phyloP scores from a whole-genome alignment of 2,113 vertebrate genomes.

The Sapajus apella region DNA sequence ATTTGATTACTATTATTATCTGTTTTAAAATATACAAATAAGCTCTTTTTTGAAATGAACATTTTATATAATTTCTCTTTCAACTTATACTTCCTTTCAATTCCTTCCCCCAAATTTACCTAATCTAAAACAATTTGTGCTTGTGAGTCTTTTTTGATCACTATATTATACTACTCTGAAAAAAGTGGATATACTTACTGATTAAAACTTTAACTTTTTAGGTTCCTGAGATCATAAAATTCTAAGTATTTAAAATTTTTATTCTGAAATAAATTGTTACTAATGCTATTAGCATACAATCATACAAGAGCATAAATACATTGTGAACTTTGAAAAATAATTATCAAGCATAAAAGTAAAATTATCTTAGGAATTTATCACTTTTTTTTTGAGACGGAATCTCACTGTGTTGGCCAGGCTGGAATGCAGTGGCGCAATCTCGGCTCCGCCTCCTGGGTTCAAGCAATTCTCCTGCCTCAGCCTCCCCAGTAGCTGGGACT shows the following conservation, averaged over 20 bases:
- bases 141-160: neutral
- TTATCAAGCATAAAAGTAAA: neutral
- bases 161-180: neutral
- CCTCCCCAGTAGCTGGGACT: too few species aligned
- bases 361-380: slow-evolving; percentile 29
- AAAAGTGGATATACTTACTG: neutral
- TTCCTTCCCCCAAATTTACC: neutral
- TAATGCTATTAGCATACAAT: neutral
- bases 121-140: neutral
- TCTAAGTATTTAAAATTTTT: neutral
- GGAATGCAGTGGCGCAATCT: too few species aligned
- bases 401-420: too few species aligned
- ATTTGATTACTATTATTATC: neutral
- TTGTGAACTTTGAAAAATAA: neutral
- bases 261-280: neutral
- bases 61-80: neutral
- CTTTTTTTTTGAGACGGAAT: neutral
- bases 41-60: neutral
- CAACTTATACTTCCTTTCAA: neutral
- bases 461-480: too few species aligned
- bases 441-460: too few species aligned
- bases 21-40: neutral
- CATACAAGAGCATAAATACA: neutral
- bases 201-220: neutral
- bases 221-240: neutral